Base-by-base conservation (phyloP, 2,888 invertebrate species). In the Drosophila ustulata region DNA sequence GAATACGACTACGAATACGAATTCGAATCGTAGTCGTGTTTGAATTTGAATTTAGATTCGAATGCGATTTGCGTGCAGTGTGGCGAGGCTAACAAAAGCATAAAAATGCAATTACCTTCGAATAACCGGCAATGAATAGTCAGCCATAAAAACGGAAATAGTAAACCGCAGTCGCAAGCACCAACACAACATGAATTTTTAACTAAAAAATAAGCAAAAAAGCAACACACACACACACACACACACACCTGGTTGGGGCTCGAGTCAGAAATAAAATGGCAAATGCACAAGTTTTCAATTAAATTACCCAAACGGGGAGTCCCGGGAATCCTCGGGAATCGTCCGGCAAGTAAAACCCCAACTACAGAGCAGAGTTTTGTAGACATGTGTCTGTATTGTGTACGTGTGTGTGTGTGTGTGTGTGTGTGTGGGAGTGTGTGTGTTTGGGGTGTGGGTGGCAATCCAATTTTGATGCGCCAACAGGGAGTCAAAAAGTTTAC, bases 241-340 rank as follows among this genome's bases (percentile, higher is more conserved):
- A 49, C 25, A 26, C 34, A 18, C 49, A 69, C 61, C 70, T 67
- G 46, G 4, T 13, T 5, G 11, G n/a, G 5, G n/a, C 32, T 51
- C 13, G 32, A 57, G 55, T 47, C 47, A 26, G 56, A 81, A 67
- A 67, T 72, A 69, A 83, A 77, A 73, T 75, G 57, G 71, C 62
- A 80, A 87, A 78, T 88, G 80, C 76, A 77, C 76, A 82, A 87
- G 75, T 84, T 88, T 87, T 81, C 89, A 89, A 88, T 87, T 88
- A 87, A 82, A 87, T 88, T 87, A 84, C 77, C 78, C 68, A 45
- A 64, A 75, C 57, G 68, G 39, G n/a, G 58, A 59, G 62, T 43
- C 30, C 4, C 53, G 53, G 53, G 41, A 51, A 62, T 13, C 30
- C 1, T 8, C 41, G 25, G 41, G 30, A 39, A 59, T 46, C 62